phyloP scores from a whole-genome alignment of 2,797 vertebrate species.

The Scomberomorus guttatus region DNA sequence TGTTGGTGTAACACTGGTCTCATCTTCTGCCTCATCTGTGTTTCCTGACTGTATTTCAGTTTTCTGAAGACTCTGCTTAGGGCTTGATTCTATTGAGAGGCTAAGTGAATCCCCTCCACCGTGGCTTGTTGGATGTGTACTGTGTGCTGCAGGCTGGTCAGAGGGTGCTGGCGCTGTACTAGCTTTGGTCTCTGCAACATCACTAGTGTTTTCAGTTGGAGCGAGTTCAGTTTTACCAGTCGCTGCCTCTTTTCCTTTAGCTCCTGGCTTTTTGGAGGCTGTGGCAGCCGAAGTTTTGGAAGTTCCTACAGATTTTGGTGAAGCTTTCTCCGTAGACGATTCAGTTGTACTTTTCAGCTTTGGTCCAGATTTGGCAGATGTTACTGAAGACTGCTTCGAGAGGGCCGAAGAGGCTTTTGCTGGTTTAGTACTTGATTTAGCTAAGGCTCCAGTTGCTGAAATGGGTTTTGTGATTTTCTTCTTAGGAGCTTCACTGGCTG shows the following conservation, averaged over 20 bases:
- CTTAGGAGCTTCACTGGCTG: slow-evolving; percentile 79
- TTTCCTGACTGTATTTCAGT: slow-evolving; percentile 39
- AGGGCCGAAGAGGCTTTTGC: slow-evolving; percentile 72
- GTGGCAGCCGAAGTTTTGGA: slow-evolving; percentile 80
- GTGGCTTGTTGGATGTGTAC: slow-evolving; percentile 33
- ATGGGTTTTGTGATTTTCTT: slow-evolving; percentile 86
- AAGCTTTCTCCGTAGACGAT: slow-evolving; percentile 78
- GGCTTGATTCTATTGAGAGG: slow-evolving; percentile 38
- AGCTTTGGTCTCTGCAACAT: slow-evolving; percentile 25
- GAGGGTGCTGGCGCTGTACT: slow-evolving; percentile 2
- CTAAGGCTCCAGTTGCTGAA: slow-evolving; percentile 65
- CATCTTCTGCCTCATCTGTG: slow-evolving; percentile 14
- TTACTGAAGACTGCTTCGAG: slow-evolving; percentile 78
- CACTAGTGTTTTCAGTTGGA: slow-evolving; percentile 28
- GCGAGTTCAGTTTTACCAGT: slow-evolving; percentile 53
- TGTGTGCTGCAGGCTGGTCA: slow-evolving; percentile 34
- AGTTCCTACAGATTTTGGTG: slow-evolving; percentile 80
- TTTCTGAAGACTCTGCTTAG: slow-evolving; percentile 35
- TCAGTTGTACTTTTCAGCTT: slow-evolving; percentile 86
- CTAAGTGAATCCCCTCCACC: slow-evolving; percentile 22
- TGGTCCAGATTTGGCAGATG: slow-evolving; percentile 82
- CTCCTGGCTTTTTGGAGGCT: slow-evolving; percentile 80
- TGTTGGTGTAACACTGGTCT: slow-evolving; percentile 25
- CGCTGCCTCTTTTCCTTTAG: slow-evolving; percentile 70
- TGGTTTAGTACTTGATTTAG: slow-evolving; percentile 86